Evolutionary conservation across 2,888 invertebrate species (phyloP).

Genomic region (Odontomyia ornata): DNA sequence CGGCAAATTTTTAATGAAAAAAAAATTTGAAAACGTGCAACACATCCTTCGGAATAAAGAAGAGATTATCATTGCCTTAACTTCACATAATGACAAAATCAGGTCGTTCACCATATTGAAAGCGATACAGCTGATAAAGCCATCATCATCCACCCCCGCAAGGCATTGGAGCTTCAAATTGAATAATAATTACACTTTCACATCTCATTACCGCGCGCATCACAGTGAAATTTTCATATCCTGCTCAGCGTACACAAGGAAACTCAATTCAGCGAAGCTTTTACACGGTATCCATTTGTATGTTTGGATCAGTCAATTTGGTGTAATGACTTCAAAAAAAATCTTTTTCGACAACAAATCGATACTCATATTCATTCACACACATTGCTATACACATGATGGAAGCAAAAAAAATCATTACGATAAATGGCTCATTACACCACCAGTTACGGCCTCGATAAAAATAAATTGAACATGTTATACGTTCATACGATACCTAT

Average conservation of each 20-base stretch:
- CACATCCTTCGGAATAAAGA: no score
- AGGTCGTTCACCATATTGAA: background rate
- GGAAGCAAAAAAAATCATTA: constrained; percentile 20
- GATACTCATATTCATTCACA: no score
- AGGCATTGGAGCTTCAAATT: no score
- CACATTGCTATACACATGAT: background rate
- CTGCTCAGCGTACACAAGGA: no score
- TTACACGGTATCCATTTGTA: no score
- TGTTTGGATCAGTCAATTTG: background rate
- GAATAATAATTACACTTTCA: no score
- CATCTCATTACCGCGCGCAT: no score
- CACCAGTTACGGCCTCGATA: constrained; percentile 35
- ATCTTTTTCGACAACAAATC: constrained; percentile 18
- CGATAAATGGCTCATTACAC: constrained; percentile 34
- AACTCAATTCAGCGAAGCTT: no score
- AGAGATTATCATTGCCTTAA: no score
- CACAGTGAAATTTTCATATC: no score
- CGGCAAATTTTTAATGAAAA: no score
- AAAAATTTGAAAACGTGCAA: no score
- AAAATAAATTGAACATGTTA: constrained; percentile 30
- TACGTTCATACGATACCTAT: constrained; percentile 25
- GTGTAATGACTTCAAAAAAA: constrained; percentile 9
- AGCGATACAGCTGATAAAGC: background rate
- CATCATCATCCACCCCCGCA: background rate
- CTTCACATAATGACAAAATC: background rate